These are phyloP conservation scores for Drosophila sechellia DNA, from an alignment of 1,140 invertebrate species.

Conservation along the genomic window DNA sequence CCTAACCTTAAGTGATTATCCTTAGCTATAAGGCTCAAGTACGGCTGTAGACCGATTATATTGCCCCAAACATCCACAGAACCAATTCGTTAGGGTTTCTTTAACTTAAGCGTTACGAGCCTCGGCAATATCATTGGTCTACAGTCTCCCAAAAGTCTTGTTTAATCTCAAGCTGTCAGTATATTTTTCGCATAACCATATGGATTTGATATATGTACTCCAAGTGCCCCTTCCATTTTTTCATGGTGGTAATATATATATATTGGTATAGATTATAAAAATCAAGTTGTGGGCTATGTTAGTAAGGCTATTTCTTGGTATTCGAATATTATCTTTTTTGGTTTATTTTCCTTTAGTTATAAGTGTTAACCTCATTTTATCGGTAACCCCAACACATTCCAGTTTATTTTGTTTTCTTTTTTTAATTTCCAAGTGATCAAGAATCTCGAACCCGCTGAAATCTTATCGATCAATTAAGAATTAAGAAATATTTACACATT, in stretches of 20 bases:
- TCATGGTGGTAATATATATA: slow-evolving; percentile 37
- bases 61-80: slow-evolving; percentile 5
- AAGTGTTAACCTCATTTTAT: slow-evolving; percentile 58
- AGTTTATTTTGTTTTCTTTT: slow-evolving; percentile 31
- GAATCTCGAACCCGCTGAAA: slow-evolving; percentile 30
- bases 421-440: slow-evolving; percentile 31
- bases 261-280: slow-evolving; percentile 4
- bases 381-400: slow-evolving; percentile 49
- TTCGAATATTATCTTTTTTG: slow-evolving; percentile 33
- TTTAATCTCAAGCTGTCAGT: slow-evolving; percentile 5
- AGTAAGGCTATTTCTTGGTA: slow-evolving; percentile 13
- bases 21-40: not conserved
- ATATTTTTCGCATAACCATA: slow-evolving; percentile 9
- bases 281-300: slow-evolving; percentile 37
- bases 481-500: not conserved
- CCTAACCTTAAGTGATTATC: slow-evolving; percentile 25
- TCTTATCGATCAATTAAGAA: not conserved
- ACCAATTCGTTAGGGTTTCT: slow-evolving; percentile 37
- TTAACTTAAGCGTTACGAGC: slow-evolving; percentile 21
- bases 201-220: slow-evolving; percentile 15
- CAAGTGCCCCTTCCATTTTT: slow-evolving; percentile 49
- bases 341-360: slow-evolving; percentile 34
- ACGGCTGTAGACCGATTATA: slow-evolving; percentile 11
- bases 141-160: not conserved
- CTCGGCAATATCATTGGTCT: slow-evolving; percentile 5